phyloP scores from a whole-genome alignment of 2,797 vertebrate genomes.

The Xenopus petersii region DNA sequence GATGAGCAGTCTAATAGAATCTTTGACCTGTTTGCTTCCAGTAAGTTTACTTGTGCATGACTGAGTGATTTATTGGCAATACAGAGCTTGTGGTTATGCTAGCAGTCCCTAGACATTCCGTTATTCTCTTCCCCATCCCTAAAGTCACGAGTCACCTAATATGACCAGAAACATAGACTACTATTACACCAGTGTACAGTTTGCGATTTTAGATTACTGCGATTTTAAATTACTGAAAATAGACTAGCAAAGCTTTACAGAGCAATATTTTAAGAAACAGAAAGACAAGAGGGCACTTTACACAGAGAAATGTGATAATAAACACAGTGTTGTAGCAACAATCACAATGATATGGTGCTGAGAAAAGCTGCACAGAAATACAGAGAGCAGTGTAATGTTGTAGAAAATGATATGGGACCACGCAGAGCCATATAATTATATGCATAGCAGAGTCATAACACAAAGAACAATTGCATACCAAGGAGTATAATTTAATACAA shows the following conservation, averaged over 20 bases:
- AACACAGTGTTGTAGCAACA: not conserved
- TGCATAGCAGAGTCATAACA: not conserved
- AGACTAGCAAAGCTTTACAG: not conserved
- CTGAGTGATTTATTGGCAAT: conserved; percentile 2
- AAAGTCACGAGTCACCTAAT: not conserved
- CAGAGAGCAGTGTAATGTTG: not conserved
- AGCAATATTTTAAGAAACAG: not conserved
- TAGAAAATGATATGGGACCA: not conserved
- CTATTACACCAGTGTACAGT: not conserved
- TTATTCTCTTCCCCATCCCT: not conserved
- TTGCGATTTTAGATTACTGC: not conserved
- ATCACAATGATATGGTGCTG: not conserved
- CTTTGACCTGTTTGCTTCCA: conserved; percentile 13
- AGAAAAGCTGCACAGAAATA: not conserved
- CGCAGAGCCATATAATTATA: not conserved
- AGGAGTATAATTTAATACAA: too few relatives aligned
- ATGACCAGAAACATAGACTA: not conserved
- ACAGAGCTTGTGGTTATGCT: not conserved
- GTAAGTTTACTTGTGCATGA: conserved; percentile 8
- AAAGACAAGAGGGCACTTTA: not conserved
- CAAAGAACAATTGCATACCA: too few relatives aligned
- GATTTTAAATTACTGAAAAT: not conserved
- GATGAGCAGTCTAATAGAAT: conserved; percentile 10
- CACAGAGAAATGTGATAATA: not conserved
- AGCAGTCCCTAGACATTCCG: not conserved